Base-by-base conservation (phyloP, 2,888 invertebrate genomes). In the Drosophila demipolita region DNA sequence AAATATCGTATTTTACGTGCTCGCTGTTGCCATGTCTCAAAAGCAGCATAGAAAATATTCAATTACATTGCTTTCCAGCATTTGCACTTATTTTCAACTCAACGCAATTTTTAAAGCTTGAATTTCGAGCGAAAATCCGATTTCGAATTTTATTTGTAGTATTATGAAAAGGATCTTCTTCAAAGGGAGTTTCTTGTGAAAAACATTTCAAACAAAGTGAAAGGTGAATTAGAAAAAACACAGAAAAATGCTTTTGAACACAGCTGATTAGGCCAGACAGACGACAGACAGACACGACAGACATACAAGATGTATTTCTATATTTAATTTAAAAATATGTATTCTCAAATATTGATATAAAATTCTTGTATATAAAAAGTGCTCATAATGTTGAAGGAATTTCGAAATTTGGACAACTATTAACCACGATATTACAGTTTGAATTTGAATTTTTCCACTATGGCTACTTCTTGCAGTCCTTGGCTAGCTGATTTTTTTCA, bases 41-140 rank as follows among this genome's bases (percentile, higher is more conserved):
- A 53, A 53, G 50, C 29, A 53, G 32, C 6, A 36, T 33, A 20
- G 33, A 26, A 65, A 67, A 68, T 52, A 58, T 42, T 67, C 42
- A 45, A 68, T 52, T 57, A 45, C 35, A 36, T 55, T 61, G 36
- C 20, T 23, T 32, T 23, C 15, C 4, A 20, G n/a, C 29, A 58
- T 32, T 29, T 11, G 42, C 6, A 17, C 17, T 33, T n/a, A 20
- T 40, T 50, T 7, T 29, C 29, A 29, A 29, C 3, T 6, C n/a
- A 3, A 2, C 15, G 4, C 15, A 35, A 26, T 55, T 55, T 15
- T 4, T 8, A 45, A 54, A 32, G 23, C n/a, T 26, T 17, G 36
- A 54, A 23, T 26, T 54, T 36, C 8, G 7, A 12, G 8, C 20
- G n/a, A 11, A 33, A 52, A 20, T 12, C 15, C 3, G 20, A 15